phyloP scores from a whole-genome alignment of 1,140 invertebrate species.

The Rhagoletis zephyria region DNA sequence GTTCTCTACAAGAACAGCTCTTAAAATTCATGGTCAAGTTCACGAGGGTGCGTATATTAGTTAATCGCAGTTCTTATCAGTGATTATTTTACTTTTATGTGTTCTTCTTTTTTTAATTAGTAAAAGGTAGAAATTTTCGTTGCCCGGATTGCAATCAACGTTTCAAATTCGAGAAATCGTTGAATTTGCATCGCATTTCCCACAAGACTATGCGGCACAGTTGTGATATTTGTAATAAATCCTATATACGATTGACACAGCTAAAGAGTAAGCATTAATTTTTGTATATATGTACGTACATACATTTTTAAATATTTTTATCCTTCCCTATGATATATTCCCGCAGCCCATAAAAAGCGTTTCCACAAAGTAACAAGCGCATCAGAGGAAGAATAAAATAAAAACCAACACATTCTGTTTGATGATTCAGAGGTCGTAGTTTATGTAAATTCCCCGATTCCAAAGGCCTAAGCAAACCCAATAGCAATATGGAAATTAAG shows the following conservation, averaged over 20 bases:
- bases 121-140: constrained; percentile 36
- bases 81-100: not conserved
- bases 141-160: constrained; percentile 32
- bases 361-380: not conserved
- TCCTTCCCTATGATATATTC: not conserved
- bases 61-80: not conserved
- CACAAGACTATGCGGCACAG: constrained; percentile 24
- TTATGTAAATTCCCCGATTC: too few relatives aligned
- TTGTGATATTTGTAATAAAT: constrained; percentile 43
- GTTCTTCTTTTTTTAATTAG: not conserved
- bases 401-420: not conserved
- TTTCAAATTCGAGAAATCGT: constrained; percentile 42
- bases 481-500: too few relatives aligned
- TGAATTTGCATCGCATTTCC: constrained; percentile 12
- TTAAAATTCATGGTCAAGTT: constrained; percentile 26
- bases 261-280: not conserved
- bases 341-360: not conserved
- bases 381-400: constrained; percentile 8
- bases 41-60: not conserved
- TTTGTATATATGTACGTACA: not conserved
- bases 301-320: not conserved
- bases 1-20: constrained; percentile 8
- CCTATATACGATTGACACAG: constrained; percentile 13
- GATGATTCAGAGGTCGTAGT: too few relatives aligned
- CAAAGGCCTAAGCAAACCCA: too few relatives aligned